These are phyloP conservation scores for Panagrolaimus sp. DNA, from an alignment of 1,140 invertebrate genomes.

Conservation along the genomic window DNA sequence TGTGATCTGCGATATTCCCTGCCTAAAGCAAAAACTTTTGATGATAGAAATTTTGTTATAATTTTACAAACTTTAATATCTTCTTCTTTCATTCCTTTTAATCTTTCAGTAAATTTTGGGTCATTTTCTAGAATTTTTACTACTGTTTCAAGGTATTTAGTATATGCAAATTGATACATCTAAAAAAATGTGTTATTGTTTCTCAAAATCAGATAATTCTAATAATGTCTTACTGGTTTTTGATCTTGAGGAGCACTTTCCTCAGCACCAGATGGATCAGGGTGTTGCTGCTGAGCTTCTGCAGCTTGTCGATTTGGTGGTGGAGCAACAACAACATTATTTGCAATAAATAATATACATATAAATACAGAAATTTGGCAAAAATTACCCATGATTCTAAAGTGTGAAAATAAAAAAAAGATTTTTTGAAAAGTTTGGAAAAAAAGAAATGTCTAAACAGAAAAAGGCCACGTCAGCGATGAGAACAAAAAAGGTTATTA, in stretches of 20 bases:
- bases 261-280: background rate
- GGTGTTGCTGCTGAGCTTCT: constrained; percentile 9
- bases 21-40: constrained; percentile 32
- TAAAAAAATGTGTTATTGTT: constrained; percentile 31
- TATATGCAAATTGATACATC: constrained; percentile 55
- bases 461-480: no score
- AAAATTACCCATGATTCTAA: no score
- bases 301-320: constrained; percentile 22
- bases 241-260: constrained; percentile 8
- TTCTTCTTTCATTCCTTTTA: constrained; percentile 54
- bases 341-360: no score
- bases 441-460: no score
- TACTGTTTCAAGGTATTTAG: constrained; percentile 57
- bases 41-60: constrained; percentile 14
- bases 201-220: constrained; percentile 4
- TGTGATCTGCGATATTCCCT: constrained; percentile 58
- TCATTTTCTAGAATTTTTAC: constrained; percentile 57
- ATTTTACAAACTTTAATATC: constrained; percentile 51
- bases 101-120: constrained; percentile 51
- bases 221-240: constrained; percentile 17
- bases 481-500: no score
- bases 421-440: no score
- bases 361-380: no score
- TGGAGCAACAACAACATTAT: constrained; percentile 7
- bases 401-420: no score